phyloP scores from a whole-genome alignment of 2,888 invertebrate species.

The Yponomeuta malinellus region DNA sequence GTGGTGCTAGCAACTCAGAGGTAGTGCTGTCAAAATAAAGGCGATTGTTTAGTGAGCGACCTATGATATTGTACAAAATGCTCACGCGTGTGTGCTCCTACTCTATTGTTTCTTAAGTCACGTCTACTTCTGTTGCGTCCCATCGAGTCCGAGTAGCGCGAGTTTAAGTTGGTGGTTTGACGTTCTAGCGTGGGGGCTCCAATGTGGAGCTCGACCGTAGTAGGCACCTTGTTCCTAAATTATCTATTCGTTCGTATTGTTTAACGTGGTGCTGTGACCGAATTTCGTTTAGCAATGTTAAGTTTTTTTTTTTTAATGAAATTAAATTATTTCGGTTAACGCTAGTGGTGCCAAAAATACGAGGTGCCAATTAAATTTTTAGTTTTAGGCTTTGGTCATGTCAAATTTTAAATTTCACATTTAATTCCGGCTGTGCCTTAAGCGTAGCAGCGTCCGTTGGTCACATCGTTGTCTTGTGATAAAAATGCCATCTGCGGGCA shows the following conservation, averaged over 20 bases:
- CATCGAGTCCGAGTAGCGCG: not conserved
- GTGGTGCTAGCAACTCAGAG: slow-evolving; percentile 43
- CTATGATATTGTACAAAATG: slow-evolving; percentile 5
- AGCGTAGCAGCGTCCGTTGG: not conserved
- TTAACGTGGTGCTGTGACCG: slow-evolving; percentile 50
- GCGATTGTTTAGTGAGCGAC: not conserved
- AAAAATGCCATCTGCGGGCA: too few relatives aligned
- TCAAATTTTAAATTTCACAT: not conserved
- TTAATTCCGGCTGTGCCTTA: slow-evolving; percentile 1
- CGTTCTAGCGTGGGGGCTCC: not conserved
- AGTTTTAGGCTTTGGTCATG: slow-evolving; percentile 5
- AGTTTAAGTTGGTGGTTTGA: not conserved
- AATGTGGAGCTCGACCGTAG: slow-evolving; percentile 6
- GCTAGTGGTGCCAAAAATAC: slow-evolving; percentile 65
- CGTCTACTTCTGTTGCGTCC: not conserved
- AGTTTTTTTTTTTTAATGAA: slow-evolving; percentile 18
- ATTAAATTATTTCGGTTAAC: slow-evolving; percentile 32
- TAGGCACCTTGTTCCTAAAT: slow-evolving; percentile 51
- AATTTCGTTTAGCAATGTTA: slow-evolving; percentile 28
- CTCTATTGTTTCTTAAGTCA: not conserved
- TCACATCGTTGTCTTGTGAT: not conserved
- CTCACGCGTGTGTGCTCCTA: not conserved
- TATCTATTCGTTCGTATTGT: slow-evolving; percentile 23
- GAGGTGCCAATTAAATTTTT: slow-evolving; percentile 51
- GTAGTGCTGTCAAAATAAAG: slow-evolving; percentile 6